Conservation (phyloP, 2,113 vertebrate genomes). For the Gavia stellata region DNA sequence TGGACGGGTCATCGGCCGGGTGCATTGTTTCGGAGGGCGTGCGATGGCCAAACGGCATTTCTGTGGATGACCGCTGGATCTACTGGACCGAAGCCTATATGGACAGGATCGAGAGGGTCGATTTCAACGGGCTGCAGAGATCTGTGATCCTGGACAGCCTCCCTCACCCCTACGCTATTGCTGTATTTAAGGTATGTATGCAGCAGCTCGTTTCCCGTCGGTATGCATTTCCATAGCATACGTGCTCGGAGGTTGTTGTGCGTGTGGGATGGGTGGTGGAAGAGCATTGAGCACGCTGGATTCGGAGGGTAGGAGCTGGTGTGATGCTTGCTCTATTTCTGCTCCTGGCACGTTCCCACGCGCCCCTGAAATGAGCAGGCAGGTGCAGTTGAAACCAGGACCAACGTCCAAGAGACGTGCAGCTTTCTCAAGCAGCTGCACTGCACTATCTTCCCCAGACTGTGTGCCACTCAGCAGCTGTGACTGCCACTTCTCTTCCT, state of each 20-base stretch:
- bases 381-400: not conserved
- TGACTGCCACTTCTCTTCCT: not conserved
- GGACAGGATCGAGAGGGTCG: slow-evolving; percentile 90
- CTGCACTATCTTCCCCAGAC: fast-evolving
- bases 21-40: slow-evolving; percentile 87
- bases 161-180: slow-evolving; percentile 95
- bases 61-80: slow-evolving; percentile 89
- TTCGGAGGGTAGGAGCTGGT: not conserved
- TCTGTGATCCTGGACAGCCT: slow-evolving; percentile 88
- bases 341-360: not conserved
- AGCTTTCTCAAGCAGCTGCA: not conserved
- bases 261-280: fast-evolving
- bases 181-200: slow-evolving; percentile 87
- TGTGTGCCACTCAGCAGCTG: not conserved
- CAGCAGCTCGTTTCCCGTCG: fast-evolving
- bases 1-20: slow-evolving; percentile 85
- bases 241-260: not conserved
- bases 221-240: fast-evolving
- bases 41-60: slow-evolving; percentile 95
- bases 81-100: slow-evolving; percentile 98
- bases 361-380: not conserved
- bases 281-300: fast-evolving
- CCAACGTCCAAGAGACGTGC: not conserved
- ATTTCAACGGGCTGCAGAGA: slow-evolving; percentile 83
- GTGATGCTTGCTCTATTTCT: not conserved